Percentiles rank a stretch among this genome's conserved stretches.
phyloP scores from a whole-genome alignment of 2,113 vertebrate genomes.

The Mixornis gularis region DNA sequence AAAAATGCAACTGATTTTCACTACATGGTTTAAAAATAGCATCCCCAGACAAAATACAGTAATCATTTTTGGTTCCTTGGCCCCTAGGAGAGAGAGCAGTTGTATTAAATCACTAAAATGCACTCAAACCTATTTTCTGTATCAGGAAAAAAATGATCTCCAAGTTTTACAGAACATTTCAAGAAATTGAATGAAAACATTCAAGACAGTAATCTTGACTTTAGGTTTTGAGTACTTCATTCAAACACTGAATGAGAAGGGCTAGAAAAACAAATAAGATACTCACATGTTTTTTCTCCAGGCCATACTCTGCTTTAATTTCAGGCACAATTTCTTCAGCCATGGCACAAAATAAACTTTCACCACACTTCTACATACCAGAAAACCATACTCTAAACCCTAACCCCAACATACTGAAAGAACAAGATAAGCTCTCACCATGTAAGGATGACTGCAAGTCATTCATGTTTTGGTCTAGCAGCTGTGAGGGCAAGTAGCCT shows the following conservation, averaged over 20 bases:
- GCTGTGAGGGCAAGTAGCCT: constrained; percentile 89
- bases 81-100: not conserved
- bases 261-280: not conserved
- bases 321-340: not conserved
- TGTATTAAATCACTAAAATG: not conserved
- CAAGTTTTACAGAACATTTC: not conserved
- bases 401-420: not conserved
- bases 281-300: not conserved
- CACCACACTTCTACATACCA: not conserved
- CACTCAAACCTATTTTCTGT: not conserved
- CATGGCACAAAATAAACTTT: not conserved
- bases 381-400: not conserved
- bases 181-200: not conserved
- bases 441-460: constrained; percentile 76
- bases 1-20: not conserved
- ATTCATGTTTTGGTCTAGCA: constrained; percentile 88
- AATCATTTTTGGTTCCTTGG: not conserved
- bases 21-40: not conserved
- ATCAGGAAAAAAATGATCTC: not conserved
- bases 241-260: not conserved
- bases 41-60: not conserved
- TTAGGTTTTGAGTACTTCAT: not conserved
- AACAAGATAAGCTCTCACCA: constrained; percentile 58
- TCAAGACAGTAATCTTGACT: not conserved
- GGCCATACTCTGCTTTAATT: not conserved